These are phyloP conservation scores for Pollachius pollachius DNA, from an alignment of 2,113 vertebrate species.

Conservation along the genomic window DNA sequence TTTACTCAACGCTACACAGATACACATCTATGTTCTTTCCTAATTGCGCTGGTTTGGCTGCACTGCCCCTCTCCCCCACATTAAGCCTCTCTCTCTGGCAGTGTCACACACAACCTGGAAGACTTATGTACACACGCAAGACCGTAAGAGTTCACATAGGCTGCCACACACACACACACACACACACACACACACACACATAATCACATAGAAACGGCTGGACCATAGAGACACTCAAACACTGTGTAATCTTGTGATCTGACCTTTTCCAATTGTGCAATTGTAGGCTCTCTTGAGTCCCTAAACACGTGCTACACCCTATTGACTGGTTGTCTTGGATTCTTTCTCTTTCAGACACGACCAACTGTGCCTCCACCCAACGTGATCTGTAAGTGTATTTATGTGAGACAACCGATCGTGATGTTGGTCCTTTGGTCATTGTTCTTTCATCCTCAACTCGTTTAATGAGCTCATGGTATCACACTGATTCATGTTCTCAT, in stretches of 20 bases:
- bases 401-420: conserved; percentile 11
- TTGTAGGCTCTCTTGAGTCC: background rate
- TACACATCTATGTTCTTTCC: conserved; percentile 36
- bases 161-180: too few relatives aligned
- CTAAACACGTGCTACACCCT: background rate
- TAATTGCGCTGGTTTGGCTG: conserved; percentile 51
- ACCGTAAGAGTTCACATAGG: too few relatives aligned
- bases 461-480: too few relatives aligned
- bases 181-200: background rate
- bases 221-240: background rate
- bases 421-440: too few relatives aligned
- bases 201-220: conserved; percentile 5
- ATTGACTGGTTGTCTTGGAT: conserved; percentile 50
- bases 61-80: conserved; percentile 15
- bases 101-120: too few relatives aligned
- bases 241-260: conserved; percentile 1
- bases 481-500: too few relatives aligned
- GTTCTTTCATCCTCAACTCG: too few relatives aligned
- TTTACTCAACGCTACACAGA: conserved; percentile 33
- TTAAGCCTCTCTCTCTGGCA: conserved; percentile 13
- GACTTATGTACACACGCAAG: too few relatives aligned
- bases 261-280: background rate
- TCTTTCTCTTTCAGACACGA: conserved; percentile 78
- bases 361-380: conserved; percentile 81
- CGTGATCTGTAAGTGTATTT: conserved; percentile 82